These are phyloP conservation scores for Stegophylla sp. DNA, from an alignment of 2,888 invertebrate genomes.

Conservation along the genomic window DNA sequence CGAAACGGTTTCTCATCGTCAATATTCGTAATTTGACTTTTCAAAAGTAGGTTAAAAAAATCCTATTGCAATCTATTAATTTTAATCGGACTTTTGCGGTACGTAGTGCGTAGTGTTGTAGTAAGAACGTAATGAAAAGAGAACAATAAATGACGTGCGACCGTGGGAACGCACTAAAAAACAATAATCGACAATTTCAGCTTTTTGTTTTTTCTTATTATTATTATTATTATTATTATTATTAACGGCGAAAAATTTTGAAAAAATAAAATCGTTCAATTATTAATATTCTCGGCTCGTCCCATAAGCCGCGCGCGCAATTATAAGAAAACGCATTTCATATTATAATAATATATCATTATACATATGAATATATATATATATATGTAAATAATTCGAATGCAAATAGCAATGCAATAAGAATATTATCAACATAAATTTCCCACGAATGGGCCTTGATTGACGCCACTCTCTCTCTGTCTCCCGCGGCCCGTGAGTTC, in stretches of 20 bases:
- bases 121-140: not conserved
- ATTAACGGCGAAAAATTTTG: not conserved
- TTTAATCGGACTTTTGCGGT: not conserved
- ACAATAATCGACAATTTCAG: not conserved
- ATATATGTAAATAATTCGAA: not conserved
- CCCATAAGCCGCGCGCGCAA: not conserved
- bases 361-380: not conserved
- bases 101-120: not conserved
- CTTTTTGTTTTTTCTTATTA: not conserved
- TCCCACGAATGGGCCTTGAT: conserved; percentile 39
- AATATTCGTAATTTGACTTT: not conserved
- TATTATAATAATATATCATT: not conserved
- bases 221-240: not conserved
- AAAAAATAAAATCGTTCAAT: not conserved
- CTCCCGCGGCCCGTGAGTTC: conserved; percentile 24
- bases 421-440: conserved; percentile 11
- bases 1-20: not conserved
- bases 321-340: conserved; percentile 25
- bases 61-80: not conserved
- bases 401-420: conserved; percentile 16
- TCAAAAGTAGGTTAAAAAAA: not conserved
- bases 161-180: not conserved
- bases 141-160: not conserved
- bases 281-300: not conserved
- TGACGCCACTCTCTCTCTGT: conserved; percentile 37